Conservation (phyloP, 1,140 invertebrate species). For the Drosophila quadrilineata region DNA sequence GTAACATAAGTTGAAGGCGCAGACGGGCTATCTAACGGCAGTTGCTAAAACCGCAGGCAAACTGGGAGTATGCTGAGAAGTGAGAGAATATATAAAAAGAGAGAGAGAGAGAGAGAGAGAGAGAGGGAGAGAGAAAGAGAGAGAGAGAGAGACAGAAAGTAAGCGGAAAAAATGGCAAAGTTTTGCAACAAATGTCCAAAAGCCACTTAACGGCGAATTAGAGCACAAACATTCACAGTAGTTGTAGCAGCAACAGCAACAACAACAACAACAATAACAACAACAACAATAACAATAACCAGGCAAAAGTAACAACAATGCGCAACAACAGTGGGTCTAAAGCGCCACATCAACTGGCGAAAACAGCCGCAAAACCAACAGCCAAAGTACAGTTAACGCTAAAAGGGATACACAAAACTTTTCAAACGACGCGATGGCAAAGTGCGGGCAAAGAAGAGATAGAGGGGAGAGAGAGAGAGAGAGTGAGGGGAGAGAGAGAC, state of each 20-base stretch:
- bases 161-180: constrained; percentile 26
- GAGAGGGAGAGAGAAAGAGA: too few species aligned
- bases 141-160: too few species aligned
- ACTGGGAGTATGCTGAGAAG: constrained; percentile 35
- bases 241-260: constrained; percentile 9
- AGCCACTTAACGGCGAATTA: constrained; percentile 77
- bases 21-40: constrained; percentile 40
- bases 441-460: too few species aligned
- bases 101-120: too few species aligned
- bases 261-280: constrained; percentile 7
- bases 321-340: too few species aligned
- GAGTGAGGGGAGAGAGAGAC: too few species aligned
- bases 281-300: not conserved
- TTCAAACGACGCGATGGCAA: constrained; percentile 46
- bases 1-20: constrained; percentile 24
- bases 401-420: constrained; percentile 68
- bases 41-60: constrained; percentile 13
- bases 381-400: constrained; percentile 73
- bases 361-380: constrained; percentile 42
- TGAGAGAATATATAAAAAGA: too few species aligned
- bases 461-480: too few species aligned
- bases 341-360: constrained; percentile 35
- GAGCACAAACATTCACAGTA: constrained; percentile 57
- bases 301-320: constrained; percentile 7
- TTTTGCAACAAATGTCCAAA: constrained; percentile 75